phyloP scores from a whole-genome alignment of 2,888 invertebrate genomes.

The Xylophagus ater region DNA sequence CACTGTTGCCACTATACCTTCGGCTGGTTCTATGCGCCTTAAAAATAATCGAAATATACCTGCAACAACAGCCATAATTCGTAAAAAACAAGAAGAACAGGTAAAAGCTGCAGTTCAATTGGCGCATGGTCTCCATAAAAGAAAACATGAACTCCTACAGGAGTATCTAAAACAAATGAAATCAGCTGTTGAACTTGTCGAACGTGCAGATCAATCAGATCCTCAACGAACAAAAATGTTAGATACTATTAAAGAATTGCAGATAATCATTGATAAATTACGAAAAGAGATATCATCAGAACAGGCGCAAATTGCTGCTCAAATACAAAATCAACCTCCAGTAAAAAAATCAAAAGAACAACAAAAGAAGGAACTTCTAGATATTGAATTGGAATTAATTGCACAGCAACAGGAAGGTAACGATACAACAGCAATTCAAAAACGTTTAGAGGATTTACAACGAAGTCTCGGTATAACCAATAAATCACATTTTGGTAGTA shows the following conservation, averaged over 20 bases:
- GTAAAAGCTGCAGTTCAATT: slow-evolving; percentile 64
- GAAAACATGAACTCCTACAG: slow-evolving; percentile 77
- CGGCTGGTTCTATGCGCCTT: slow-evolving; percentile 29
- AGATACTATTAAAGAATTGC: slow-evolving; percentile 70
- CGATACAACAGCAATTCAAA: slow-evolving; percentile 71
- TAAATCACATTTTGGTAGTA: slow-evolving; percentile 19
- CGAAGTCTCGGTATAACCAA: slow-evolving; percentile 30
- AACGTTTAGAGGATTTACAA: slow-evolving; percentile 60
- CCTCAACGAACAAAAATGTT: slow-evolving; percentile 64
- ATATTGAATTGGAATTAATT: slow-evolving; percentile 83
- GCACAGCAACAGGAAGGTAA: slow-evolving; percentile 78
- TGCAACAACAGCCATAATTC: slow-evolving; percentile 54
- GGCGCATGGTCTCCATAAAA: slow-evolving; percentile 68
- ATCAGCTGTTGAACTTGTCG: slow-evolving; percentile 67
- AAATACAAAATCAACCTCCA: slow-evolving; percentile 35
- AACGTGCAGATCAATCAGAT: slow-evolving; percentile 58
- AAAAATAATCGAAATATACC: slow-evolving; percentile 47
- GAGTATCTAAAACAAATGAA: slow-evolving; percentile 84
- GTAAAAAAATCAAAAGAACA: slow-evolving; percentile 62
- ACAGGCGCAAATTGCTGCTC: slow-evolving; percentile 36
- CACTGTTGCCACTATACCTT: slow-evolving; percentile 22
- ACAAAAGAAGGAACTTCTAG: slow-evolving; percentile 78
- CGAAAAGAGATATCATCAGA: slow-evolving; percentile 37
- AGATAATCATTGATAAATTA: slow-evolving; percentile 62
- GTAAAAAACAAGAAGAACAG: slow-evolving; percentile 63